Evolutionary conservation across 2,888 invertebrate species (phyloP).

Genomic region (Drosophila infuscata): DNA sequence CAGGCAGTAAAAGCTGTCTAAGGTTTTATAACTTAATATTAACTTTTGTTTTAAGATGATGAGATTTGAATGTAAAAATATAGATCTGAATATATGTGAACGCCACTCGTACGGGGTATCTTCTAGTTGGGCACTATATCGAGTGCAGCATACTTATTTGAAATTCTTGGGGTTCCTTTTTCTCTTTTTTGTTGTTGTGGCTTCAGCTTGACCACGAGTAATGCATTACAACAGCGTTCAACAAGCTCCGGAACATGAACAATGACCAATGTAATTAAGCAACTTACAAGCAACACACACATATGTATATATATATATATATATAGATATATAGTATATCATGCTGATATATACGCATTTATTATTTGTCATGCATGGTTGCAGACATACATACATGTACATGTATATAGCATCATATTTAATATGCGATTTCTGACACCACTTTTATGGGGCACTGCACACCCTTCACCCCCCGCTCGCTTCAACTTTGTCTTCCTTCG

Average conservation of each 20-base stretch:
- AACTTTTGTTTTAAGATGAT: neutral
- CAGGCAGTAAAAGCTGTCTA: neutral
- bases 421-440: conserved; percentile 77
- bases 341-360: conserved; percentile 30
- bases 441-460: conserved; percentile 48
- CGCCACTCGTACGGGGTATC: neutral
- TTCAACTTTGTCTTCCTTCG: conserved; percentile 2
- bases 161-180: conserved; percentile 1
- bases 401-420: conserved; percentile 64
- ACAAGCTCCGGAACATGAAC: conserved; percentile 51
- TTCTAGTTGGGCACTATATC: neutral
- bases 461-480: neutral
- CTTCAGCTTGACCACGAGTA: conserved; percentile 65
- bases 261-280: conserved; percentile 73
- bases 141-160: neutral
- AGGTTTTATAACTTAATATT: neutral
- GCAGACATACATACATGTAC: conserved; percentile 11
- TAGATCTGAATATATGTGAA: neutral
- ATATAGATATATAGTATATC: neutral
- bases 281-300: conserved; percentile 64
- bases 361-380: conserved; percentile 61
- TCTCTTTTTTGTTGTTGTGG: conserved; percentile 32
- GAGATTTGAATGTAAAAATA: neutral
- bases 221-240: conserved; percentile 71
- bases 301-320: too few relatives aligned